These are phyloP conservation scores for Pseudochaenichthys georgianus DNA, from an alignment of 2,797 vertebrate genomes.

Conservation along the genomic window DNA sequence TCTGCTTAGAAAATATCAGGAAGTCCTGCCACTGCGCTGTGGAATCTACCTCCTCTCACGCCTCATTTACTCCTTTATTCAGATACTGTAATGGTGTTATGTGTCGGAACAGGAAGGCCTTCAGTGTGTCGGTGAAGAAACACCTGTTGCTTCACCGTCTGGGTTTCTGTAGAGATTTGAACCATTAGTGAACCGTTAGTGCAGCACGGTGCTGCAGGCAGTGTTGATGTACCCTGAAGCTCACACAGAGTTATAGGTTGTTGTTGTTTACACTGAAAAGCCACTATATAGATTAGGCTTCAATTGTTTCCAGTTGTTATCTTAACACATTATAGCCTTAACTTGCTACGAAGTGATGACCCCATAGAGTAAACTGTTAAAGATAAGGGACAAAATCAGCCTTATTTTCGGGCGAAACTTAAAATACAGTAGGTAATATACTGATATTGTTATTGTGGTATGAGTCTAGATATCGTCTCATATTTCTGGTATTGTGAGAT, in stretches of 20 bases:
- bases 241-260: slow-evolving; percentile 34
- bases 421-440: neutral
- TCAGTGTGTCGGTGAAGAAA: slow-evolving; percentile 34
- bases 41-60: slow-evolving; percentile 52
- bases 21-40: slow-evolving; percentile 32
- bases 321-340: slow-evolving; percentile 6
- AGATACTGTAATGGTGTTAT: slow-evolving; percentile 33
- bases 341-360: neutral
- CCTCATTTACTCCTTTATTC: slow-evolving; percentile 52
- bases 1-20: slow-evolving; percentile 42
- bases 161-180: slow-evolving; percentile 62
- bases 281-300: neutral
- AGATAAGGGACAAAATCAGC: neutral
- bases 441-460: too few relatives aligned
- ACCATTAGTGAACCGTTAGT: slow-evolving; percentile 65
- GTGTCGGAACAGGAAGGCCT: slow-evolving; percentile 18
- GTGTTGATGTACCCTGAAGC: slow-evolving; percentile 51
- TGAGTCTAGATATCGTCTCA: too few relatives aligned
- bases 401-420: neutral
- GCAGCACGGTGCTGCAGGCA: slow-evolving; percentile 29
- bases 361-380: neutral
- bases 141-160: slow-evolving; percentile 67
- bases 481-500: too few relatives aligned
- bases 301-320: neutral
- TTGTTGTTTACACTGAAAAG: slow-evolving; percentile 38